Evolutionary conservation across 2,797 vertebrate species (phyloP), one percentile per base, ranked within the genome.

Genomic region (Geotrypetes seraphini): DNA sequence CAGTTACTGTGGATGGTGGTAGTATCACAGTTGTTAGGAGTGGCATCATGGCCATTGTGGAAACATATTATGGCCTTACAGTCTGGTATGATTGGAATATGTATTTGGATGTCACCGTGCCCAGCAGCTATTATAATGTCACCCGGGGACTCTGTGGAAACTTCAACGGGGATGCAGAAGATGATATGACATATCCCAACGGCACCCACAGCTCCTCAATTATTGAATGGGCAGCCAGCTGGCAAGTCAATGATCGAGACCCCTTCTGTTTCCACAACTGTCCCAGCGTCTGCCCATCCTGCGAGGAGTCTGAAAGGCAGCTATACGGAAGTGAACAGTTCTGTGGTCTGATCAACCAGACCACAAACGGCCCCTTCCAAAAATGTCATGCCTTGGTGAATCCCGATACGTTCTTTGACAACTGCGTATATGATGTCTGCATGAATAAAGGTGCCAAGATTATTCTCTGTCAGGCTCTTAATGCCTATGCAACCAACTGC

Each of bases 81-180:
- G 45, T 78, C 16, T 49, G 32, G 8, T 73, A 65, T 2, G 70
- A 74, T 3, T 62, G 65, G 17, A 43, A 53, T 2, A 30, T 66
- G 13, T 19, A 46, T n/a, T 3, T 81, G 3, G 55, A 57, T 36
- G 57, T 86, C 36, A 54, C 62, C 0, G 24, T 83, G 5, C 60
- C 71, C 28, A 85, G 84, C 43, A 84, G 74, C 37, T 87, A 81
- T 29, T 76, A 60, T 3, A 60, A 71, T n/a, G 48, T 64, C 19
- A 59, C 66, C 2, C 73, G 28, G 1, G 85, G 85, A 2, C 56
- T 87, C 39, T 87, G 85, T 2, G 83, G 84, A 15, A 79, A 71
- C 49, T 84, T 78, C 57, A 78, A 73, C 2, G 59, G 38, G 7
- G 33, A 70, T 10, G 0, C 12, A 0, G 27, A 37, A 0, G 81